A percentile compares a stretch with the other conserved stretches of the same genome.
These are phyloP conservation scores for Cyaniris semiargus DNA, from an alignment of 2,888 invertebrate genomes.

Conservation along the genomic window DNA sequence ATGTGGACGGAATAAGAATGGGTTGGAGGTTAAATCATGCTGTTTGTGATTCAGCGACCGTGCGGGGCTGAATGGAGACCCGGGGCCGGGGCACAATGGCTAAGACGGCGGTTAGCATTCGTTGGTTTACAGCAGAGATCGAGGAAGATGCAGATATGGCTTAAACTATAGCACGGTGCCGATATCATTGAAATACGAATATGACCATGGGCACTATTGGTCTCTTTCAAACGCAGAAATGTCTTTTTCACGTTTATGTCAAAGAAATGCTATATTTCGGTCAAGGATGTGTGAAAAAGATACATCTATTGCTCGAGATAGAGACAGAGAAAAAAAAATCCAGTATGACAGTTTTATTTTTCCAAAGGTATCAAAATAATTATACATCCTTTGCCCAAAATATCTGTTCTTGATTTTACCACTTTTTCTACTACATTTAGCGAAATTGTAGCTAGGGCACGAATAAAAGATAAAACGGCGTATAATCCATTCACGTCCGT, in stretches of 20 bases:
- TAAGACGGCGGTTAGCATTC: slow-evolving; percentile 70
- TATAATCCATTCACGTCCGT: slow-evolving; percentile 15
- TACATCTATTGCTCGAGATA: too few relatives aligned
- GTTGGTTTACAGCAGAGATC: slow-evolving; percentile 55
- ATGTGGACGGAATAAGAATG: slow-evolving; percentile 23
- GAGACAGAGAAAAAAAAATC: too few relatives aligned
- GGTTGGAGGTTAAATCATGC: slow-evolving; percentile 36
- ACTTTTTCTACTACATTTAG: not conserved
- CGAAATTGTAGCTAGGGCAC: slow-evolving; percentile 50
- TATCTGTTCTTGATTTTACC: not conserved
- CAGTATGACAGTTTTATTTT: too few relatives aligned
- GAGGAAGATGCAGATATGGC: slow-evolving; percentile 50
- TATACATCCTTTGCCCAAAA: too few relatives aligned
- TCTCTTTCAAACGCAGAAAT: too few relatives aligned
- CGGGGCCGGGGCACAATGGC: slow-evolving; percentile 59
- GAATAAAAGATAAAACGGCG: slow-evolving; percentile 10
- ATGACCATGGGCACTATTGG: too few relatives aligned
- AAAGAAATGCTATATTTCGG: too few relatives aligned
- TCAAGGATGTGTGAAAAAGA: too few relatives aligned
- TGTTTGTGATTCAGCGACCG: slow-evolving; percentile 63
- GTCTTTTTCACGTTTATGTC: too few relatives aligned
- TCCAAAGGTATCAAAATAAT: too few relatives aligned
- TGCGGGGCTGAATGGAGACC: slow-evolving; percentile 58
- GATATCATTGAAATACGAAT: too few relatives aligned
- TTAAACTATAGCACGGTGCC: not conserved